Evolutionary conservation across 2,113 vertebrate genomes (phyloP), one percentile per base, ranked within the genome.

Genomic region (Myotis lucifugus): DNA sequence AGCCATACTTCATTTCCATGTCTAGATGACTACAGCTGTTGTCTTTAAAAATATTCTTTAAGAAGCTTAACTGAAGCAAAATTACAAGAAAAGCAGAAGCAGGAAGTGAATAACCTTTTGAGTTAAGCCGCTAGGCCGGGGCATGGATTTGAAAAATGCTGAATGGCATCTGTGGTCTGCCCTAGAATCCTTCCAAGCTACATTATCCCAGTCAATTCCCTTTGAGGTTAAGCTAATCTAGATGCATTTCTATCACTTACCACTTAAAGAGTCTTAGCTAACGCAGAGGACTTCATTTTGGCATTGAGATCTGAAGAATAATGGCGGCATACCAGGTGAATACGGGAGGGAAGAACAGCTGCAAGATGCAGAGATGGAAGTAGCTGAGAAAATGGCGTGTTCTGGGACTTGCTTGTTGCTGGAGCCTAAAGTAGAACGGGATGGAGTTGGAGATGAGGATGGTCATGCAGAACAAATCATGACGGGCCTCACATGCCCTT

Each of bases 1-100:
- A 70, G 32, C 50, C 12, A 34, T 66, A 59, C 70, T 9, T 85
- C 17, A 70, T 67, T 78, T 89, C n/a, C 84, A 9, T 64, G 52
- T 64, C n/a, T 91, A 85, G 40, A 25, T 90, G 37, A 77, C 14
- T 64, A 48, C 0, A 85, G 11, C 12, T 84, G 5, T 89, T 88
- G 27, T 91, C 40, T 95, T 74, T 64, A 52, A 96, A 94, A 76
- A 48, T 79, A 52, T 23, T 69, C 52, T 78, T 79, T 66, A 70
- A 86, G 61, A 34, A 61, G 72, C 59, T 84, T 79, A 81, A 88
- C 9, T 74, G 23, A 73, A 48, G 78, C 29, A 69, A 90, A 92
- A 67, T 74, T 82, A 86, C 77, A 37, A 82, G 15, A 21, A 74
- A 89, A 87, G 61, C 15, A 81, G 78, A 88, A 85, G 0, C 10